phyloP scores from a whole-genome alignment of 2,113 vertebrate genomes.

The Petaurus breviceps region DNA sequence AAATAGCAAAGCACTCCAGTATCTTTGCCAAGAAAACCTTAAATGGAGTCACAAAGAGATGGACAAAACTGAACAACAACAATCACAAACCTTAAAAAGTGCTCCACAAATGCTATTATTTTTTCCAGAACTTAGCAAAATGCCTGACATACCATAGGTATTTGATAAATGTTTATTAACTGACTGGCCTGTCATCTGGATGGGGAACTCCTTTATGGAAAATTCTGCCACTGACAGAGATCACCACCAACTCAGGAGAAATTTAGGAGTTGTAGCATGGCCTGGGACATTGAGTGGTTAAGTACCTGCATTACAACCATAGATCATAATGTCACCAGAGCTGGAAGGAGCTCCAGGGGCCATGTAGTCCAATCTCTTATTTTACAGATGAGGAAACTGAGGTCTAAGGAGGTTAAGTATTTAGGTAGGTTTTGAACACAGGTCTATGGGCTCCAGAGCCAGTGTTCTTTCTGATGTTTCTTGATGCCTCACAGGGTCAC shows the following conservation, averaged over 20 bases:
- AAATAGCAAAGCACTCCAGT: too few relatives aligned
- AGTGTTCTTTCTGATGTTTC: not conserved
- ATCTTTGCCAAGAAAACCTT: too few relatives aligned
- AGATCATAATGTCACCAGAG: not conserved
- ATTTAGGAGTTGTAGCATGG: not conserved
- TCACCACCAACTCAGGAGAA: not conserved
- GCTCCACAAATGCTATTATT: not conserved
- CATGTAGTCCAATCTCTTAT: not conserved
- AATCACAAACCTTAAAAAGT: too few relatives aligned
- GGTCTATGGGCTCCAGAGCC: not conserved
- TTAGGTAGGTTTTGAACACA: not conserved
- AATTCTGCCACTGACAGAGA: not conserved
- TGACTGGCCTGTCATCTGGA: not conserved
- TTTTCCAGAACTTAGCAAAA: not conserved
- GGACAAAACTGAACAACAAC: too few relatives aligned
- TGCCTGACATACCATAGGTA: not conserved
- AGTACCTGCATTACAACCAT: not conserved
- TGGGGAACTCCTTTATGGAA: not conserved
- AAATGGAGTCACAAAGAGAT: too few relatives aligned
- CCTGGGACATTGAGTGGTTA: not conserved
- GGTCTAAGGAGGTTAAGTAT: not conserved
- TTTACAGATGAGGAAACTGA: not conserved
- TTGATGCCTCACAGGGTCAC: not conserved
- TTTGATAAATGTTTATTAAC: not conserved
- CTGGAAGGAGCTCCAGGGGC: not conserved